phyloP scores from a whole-genome alignment of 2,797 vertebrate genomes.

The Liasis olivaceus region DNA sequence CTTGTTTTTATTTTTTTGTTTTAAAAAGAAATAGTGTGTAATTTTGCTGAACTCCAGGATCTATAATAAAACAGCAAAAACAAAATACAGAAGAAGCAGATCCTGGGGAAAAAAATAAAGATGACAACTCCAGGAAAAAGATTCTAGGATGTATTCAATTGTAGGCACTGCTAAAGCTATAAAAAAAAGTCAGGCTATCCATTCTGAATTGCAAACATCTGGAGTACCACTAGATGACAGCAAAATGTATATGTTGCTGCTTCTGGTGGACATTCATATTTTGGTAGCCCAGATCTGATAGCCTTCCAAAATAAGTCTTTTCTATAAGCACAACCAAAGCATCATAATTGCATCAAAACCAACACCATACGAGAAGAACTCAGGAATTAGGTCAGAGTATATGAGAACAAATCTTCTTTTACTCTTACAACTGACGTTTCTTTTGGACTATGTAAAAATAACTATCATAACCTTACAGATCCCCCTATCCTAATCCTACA shows the following conservation, averaged over 20 bases:
- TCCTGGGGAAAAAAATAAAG: background rate
- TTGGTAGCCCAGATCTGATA: background rate
- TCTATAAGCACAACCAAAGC: background rate
- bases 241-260: background rate
- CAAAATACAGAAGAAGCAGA: background rate
- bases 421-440: too few species aligned
- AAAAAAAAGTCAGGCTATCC: background rate
- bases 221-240: background rate
- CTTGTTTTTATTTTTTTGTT: background rate
- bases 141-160: background rate
- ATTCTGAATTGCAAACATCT: background rate
- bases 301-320: background rate
- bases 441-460: too few species aligned
- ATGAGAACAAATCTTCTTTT: too few species aligned
- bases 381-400: too few species aligned
- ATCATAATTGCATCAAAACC: background rate
- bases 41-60: background rate
- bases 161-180: background rate
- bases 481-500: too few species aligned
- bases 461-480: too few species aligned
- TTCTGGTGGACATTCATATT: too few species aligned
- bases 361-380: background rate
- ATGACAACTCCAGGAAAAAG: background rate
- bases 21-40: background rate
- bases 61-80: background rate